Conservation (phyloP, 1,140 invertebrate genomes). For the Pseudobourletiella spinata region DNA sequence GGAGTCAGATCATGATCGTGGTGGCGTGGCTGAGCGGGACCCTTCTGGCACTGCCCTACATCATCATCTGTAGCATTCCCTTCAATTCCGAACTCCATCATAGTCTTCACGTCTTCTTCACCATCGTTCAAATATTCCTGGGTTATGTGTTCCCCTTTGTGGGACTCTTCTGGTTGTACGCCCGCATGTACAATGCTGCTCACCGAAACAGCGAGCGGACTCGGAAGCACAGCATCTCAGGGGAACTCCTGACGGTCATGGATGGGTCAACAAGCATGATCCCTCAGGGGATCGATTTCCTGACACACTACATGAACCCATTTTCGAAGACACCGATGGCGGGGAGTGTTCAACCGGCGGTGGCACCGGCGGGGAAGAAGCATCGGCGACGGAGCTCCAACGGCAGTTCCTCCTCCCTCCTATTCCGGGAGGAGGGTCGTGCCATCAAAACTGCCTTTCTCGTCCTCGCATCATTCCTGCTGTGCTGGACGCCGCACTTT, state of each 20-base stretch:
- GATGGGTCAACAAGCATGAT: slow-evolving; percentile 33
- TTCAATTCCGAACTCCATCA: slow-evolving; percentile 9
- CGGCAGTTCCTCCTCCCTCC: slow-evolving; percentile 42
- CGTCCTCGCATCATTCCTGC: slow-evolving; percentile 47
- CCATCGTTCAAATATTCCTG: slow-evolving; percentile 37
- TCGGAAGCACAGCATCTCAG: slow-evolving; percentile 47
- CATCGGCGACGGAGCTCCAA: slow-evolving; percentile 39
- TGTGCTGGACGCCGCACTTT: slow-evolving; percentile 50
- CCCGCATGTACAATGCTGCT: slow-evolving; percentile 49
- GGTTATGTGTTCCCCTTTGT: slow-evolving; percentile 48
- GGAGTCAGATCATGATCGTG: slow-evolving; percentile 43
- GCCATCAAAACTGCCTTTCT: slow-evolving; percentile 48
- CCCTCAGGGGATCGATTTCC: slow-evolving; percentile 35
- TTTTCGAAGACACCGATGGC: slow-evolving; percentile 35
- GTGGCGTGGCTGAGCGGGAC: slow-evolving; percentile 39
- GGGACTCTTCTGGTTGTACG: slow-evolving; percentile 48
- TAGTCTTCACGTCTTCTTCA: slow-evolving; percentile 32
- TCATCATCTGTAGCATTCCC: slow-evolving; percentile 19
- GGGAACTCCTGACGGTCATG: slow-evolving; percentile 34
- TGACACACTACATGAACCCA: slow-evolving; percentile 36
- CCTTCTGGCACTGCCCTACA: slow-evolving; percentile 39
- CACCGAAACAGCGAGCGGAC: slow-evolving; percentile 48
- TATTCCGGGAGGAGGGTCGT: slow-evolving; percentile 48
- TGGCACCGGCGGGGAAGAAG: slow-evolving; percentile 34
- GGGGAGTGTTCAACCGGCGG: slow-evolving; percentile 25